Evolutionary conservation across 2,888 invertebrate genomes (phyloP).

Genomic region (Polydesmus complanatus): DNA sequence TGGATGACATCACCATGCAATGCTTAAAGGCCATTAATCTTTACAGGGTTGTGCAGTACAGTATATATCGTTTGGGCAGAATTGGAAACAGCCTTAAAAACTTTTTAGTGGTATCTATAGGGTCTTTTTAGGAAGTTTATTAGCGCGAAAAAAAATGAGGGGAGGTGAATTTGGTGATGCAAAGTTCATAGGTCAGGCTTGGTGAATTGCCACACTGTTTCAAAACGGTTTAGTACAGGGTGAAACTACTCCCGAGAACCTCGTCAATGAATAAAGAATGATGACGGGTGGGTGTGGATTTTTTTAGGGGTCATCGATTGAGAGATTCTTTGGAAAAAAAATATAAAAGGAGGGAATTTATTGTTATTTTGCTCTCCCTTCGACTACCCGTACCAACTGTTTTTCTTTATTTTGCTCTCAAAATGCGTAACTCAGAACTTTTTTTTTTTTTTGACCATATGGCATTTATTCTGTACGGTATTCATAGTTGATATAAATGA

Average conservation of each 20-base stretch:
- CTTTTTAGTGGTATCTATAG: too few species aligned
- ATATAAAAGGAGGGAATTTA: background rate
- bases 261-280: background rate
- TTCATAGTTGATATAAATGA: background rate
- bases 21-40: too few species aligned
- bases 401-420: background rate
- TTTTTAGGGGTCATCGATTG: background rate
- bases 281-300: background rate
- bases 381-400: background rate
- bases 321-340: background rate
- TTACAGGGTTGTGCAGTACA: too few species aligned
- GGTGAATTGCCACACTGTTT: background rate
- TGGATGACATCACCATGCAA: too few species aligned
- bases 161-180: background rate
- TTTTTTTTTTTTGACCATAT: background rate
- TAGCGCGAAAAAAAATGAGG: background rate
- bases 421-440: background rate
- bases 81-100: too few species aligned
- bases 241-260: background rate
- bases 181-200: background rate
- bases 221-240: background rate
- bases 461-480: background rate
- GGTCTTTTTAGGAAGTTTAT: too few species aligned
- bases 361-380: background rate
- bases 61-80: too few species aligned